Base-by-base conservation (phyloP, 1,140 invertebrate genomes). In the Drosophila melanica region DNA sequence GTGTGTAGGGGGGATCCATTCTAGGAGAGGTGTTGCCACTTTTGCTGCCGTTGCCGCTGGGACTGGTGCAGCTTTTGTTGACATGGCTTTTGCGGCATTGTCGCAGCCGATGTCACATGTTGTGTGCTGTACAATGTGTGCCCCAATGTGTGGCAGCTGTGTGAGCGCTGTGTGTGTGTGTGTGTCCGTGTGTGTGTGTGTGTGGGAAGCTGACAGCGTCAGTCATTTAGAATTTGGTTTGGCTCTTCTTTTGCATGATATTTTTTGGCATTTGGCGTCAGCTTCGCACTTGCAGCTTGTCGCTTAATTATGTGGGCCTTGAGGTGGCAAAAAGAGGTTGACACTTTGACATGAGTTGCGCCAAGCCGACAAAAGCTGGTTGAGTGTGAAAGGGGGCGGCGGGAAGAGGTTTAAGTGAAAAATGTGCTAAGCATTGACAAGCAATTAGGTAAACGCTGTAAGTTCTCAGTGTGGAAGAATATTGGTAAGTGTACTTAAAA, bases 81-180 rank as follows among this genome's bases (percentile, higher is more conserved):
- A 87, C 82, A 87, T 53, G 77, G 79, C 84, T 82, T 79, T 71
- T 82, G 77, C 76, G 82, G 85, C 79, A 68, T 79, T 87, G 82
- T 89, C 65, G 70, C 82, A 87, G 82, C 84, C 65, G 84, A 73
- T 89, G 82, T 89, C 84, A 77, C 84, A 78, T 82, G 79, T 79
- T 89, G 79, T 75, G 63, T 60, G 68, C 71, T 69, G 71, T 84
- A 79, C 66, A 75, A 75, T 72, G 59, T 51, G 37, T 57, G 59
- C 45, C 35, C 20, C 53, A 41, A 18, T 42, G 12, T 54, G 50
- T 35, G 42, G 9, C 18, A 41, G n/a, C 7, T 51, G n/a, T 47
- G 55, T 64, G 60, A 35, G 41, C 54, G 33, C 18, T 1, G 18
- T 18, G 33, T 35, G 47, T 60, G 63, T 63, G 16, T 14, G 12